These are phyloP conservation scores for Parauchenoglanis punctatus DNA, from an alignment of 2,797 vertebrate species.

Conservation along the genomic window DNA sequence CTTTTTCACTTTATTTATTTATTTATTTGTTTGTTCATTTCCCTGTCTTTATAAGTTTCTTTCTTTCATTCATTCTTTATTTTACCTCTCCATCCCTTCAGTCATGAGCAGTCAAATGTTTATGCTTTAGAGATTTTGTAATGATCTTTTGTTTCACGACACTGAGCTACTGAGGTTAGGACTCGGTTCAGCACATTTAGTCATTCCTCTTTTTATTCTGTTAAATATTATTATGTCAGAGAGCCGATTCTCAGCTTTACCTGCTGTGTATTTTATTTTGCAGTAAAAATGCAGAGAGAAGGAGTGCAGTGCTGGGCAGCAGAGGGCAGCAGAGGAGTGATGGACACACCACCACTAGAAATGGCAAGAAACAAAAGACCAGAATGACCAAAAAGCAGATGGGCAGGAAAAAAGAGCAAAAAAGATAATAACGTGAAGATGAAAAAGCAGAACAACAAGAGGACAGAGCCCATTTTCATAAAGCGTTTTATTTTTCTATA, in stretches of 20 bases:
- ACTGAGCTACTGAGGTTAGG: not conserved
- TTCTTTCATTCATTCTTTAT: constrained; percentile 1
- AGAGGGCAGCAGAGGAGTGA: constrained; percentile 56
- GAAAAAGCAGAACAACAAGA: constrained; percentile 9
- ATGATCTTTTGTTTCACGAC: not conserved
- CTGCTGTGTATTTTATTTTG: constrained; percentile 60
- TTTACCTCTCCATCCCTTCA: not conserved
- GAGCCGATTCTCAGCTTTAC: constrained; percentile 56
- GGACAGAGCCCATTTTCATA: constrained; percentile 72
- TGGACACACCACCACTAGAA: constrained; percentile 23
- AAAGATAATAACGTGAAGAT: constrained; percentile 48
- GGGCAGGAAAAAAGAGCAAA: constrained; percentile 51
- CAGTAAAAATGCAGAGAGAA: constrained; percentile 76
- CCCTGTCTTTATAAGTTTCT: not conserved
- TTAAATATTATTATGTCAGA: not conserved
- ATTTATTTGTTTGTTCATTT: constrained; percentile 14
- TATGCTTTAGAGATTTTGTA: not conserved
- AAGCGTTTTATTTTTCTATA: constrained; percentile 85
- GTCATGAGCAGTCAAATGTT: not conserved
- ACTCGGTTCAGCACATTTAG: not conserved
- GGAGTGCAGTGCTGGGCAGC: constrained; percentile 73
- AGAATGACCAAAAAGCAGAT: constrained; percentile 35
- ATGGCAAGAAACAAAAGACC: not conserved
- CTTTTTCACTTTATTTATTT: constrained; percentile 26
- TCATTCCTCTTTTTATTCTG: not conserved